These are phyloP conservation scores for Notiomystis cincta DNA, from an alignment of 2,113 vertebrate species.

Conservation along the genomic window DNA sequence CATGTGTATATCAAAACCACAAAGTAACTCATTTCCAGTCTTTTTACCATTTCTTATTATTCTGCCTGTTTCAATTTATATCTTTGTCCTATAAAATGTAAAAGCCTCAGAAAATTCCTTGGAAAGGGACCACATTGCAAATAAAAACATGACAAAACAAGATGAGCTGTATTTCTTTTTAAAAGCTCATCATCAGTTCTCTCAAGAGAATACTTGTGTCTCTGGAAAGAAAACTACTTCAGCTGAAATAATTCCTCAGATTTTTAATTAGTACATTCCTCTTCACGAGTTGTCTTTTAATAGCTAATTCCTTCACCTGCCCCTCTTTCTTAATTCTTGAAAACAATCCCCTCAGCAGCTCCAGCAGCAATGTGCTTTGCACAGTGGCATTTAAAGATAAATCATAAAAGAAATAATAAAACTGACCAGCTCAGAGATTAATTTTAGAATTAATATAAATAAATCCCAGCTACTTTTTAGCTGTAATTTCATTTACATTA, in stretches of 20 bases:
- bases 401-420: not conserved
- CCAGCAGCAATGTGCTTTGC: not conserved
- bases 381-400: not conserved
- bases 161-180: constrained; percentile 2
- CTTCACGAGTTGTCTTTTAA: not conserved
- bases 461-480: not conserved
- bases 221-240: constrained; percentile 15
- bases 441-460: not conserved
- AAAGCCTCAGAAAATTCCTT: not conserved
- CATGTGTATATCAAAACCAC: not conserved
- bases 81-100: not conserved
- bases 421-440: not conserved
- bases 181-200: not conserved
- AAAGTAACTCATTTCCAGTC: not conserved
- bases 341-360: not conserved
- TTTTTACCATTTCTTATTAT: not conserved
- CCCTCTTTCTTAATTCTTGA: not conserved
- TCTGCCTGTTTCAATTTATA: not conserved
- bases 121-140: not conserved
- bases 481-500: not conserved
- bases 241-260: not conserved
- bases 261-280: constrained; percentile 43
- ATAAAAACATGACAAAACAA: not conserved
- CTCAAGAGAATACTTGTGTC: not conserved
- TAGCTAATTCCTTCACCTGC: not conserved